Evolutionary conservation across 2,888 invertebrate genomes (phyloP).

Genomic region (Aelia acuminata): DNA sequence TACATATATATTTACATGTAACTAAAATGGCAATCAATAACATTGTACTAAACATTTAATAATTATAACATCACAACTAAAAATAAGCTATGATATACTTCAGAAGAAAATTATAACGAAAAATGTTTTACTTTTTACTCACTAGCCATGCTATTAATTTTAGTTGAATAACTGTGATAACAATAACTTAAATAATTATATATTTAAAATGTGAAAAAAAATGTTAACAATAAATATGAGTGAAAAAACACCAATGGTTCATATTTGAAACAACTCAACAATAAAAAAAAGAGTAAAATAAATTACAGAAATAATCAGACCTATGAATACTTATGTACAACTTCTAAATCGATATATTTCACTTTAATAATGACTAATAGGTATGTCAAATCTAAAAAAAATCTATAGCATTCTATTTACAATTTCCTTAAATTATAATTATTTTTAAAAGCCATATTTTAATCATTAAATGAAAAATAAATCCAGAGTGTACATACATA

Average conservation of each 20-base stretch:
- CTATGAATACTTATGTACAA: neutral
- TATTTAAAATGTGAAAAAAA: neutral
- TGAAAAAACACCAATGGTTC: neutral
- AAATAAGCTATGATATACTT: neutral
- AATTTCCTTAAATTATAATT: neutral
- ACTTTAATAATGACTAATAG: slow-evolving; percentile 7
- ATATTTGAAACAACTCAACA: neutral
- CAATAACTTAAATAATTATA: neutral
- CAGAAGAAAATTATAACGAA: neutral
- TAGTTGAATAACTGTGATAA: neutral
- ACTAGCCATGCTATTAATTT: neutral
- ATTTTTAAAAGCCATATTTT: neutral
- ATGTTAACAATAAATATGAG: neutral
- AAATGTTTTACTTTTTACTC: neutral
- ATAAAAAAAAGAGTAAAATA: slow-evolving; percentile 1
- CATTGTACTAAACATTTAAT: neutral
- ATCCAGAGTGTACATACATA: neutral
- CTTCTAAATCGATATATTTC: neutral
- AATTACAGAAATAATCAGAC: slow-evolving; percentile 27
- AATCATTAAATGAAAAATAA: neutral
- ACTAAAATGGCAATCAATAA: neutral
- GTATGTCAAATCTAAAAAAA: neutral
- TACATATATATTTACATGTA: too few relatives aligned
- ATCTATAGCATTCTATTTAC: neutral
- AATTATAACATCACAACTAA: neutral